phyloP scores from a whole-genome alignment of 37 sponge, comb jelly and placozoan species.

The Lycopodina hypogea region DNA sequence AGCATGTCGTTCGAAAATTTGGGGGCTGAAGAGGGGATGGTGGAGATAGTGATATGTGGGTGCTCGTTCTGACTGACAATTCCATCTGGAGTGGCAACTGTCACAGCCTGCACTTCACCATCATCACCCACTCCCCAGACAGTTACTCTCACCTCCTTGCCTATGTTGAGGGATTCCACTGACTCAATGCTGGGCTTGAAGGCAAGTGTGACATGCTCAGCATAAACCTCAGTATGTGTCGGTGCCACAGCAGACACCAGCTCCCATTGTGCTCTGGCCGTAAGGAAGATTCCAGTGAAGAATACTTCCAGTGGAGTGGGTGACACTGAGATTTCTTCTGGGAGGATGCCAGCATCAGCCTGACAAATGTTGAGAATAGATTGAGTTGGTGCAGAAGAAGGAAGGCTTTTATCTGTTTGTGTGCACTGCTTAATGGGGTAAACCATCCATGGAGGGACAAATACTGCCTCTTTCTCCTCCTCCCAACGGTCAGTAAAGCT shows the following conservation, averaged over 20 bases:
- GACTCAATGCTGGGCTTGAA: constrained; percentile 55
- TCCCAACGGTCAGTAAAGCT: constrained; percentile 68
- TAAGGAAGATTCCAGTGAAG: constrained; percentile 69
- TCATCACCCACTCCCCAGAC: constrained; percentile 58
- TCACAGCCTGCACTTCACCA: constrained; percentile 60
- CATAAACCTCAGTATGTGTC: constrained; percentile 35
- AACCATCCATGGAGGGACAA: constrained; percentile 56
- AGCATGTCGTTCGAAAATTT: constrained; percentile 72
- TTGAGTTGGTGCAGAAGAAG: constrained; percentile 13
- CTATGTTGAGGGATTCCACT: constrained; percentile 17
- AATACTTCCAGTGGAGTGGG: constrained; percentile 8
- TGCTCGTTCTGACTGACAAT: constrained; percentile 29
- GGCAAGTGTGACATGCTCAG: constrained; percentile 68
- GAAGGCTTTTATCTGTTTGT: neutral
- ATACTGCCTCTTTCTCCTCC: constrained; percentile 44
- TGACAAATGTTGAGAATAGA: constrained; percentile 14
- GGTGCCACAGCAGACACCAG: constrained; percentile 50
- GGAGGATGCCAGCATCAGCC: neutral
- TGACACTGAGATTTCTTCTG: constrained; percentile 5
- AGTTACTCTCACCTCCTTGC: constrained; percentile 39
- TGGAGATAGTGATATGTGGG: constrained; percentile 87
- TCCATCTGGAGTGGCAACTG: constrained; percentile 28
- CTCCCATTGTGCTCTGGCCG: constrained; percentile 46
- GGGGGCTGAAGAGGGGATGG: constrained; percentile 28
- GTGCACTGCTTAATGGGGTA: constrained; percentile 16